A percentile compares a stretch with the other conserved stretches of the same genome.
These are phyloP conservation scores for Lasiommata megera DNA, from an alignment of 2,888 invertebrate species.

Conservation along the genomic window DNA sequence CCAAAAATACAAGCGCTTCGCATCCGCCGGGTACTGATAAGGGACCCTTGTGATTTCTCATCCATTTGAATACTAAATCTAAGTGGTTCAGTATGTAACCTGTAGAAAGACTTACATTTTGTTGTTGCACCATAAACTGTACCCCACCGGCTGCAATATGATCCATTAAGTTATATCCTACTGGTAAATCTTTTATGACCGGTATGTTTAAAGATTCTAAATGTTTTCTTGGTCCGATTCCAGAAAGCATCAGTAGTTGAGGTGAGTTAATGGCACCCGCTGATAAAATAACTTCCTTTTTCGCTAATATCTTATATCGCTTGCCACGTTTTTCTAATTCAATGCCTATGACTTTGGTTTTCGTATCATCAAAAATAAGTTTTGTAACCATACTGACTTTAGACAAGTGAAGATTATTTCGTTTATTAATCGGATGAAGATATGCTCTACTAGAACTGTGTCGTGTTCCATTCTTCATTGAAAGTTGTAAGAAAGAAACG, in stretches of 20 bases:
- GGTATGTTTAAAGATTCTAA: conserved; percentile 79
- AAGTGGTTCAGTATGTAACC: conserved; percentile 63
- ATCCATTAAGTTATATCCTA: conserved; percentile 87
- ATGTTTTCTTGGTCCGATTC: conserved; percentile 85
- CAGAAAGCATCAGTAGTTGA: conserved; percentile 90
- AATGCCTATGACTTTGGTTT: conserved; percentile 82
- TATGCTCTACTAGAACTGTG: conserved; percentile 86
- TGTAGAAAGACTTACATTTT: conserved; percentile 55
- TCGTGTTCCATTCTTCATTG: conserved; percentile 84
- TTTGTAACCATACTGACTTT: conserved; percentile 82
- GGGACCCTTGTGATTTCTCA: conserved; percentile 77
- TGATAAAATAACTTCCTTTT: conserved; percentile 87
- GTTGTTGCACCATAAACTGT: conserved; percentile 75
- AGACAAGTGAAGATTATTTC: conserved; percentile 83
- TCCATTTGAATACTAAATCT: conserved; percentile 76
- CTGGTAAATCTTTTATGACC: conserved; percentile 79
- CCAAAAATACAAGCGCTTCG: conserved; percentile 84
- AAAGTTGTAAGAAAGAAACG: conserved; percentile 82
- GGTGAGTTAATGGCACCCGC: conserved; percentile 90
- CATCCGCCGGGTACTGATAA: conserved; percentile 84
- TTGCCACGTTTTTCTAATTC: conserved; percentile 78
- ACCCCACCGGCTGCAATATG: conserved; percentile 85
- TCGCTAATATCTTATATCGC: conserved; percentile 79
- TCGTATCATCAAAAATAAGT: conserved; percentile 78
- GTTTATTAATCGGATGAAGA: conserved; percentile 79